Conservation (phyloP, 2,113 vertebrate species). For the Labrus mixtus region DNA sequence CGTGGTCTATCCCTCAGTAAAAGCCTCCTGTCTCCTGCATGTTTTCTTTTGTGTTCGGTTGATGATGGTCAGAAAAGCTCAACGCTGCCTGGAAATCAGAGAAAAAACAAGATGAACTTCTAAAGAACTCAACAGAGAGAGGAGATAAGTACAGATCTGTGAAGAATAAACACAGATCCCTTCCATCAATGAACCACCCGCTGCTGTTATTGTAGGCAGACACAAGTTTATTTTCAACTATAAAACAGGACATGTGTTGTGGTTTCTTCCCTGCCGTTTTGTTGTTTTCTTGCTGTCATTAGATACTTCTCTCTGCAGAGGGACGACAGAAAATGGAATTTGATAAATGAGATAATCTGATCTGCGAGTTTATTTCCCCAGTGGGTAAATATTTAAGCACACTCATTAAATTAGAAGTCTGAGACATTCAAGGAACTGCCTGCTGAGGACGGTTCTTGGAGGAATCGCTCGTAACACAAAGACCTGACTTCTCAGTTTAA, state of each 20-base stretch:
- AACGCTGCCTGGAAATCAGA: not conserved
- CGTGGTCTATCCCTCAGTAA: not conserved
- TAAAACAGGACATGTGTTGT: not conserved
- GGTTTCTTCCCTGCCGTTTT: not conserved
- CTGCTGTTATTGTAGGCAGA: not conserved
- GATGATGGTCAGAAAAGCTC: not conserved
- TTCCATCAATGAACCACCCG: not conserved
- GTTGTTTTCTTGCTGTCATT: not conserved
- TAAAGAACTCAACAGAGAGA: not conserved
- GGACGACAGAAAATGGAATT: not conserved
- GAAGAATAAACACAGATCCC: not conserved
- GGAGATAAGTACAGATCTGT: not conserved
- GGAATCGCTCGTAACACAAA: too few species aligned
- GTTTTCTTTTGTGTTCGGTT: not conserved
- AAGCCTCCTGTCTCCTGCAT: not conserved
- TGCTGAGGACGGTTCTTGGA: too few species aligned
- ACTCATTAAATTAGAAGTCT: not conserved
- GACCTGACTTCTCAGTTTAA: too few species aligned
- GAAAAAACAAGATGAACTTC: not conserved
- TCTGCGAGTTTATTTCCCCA: not conserved
- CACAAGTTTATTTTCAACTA: not conserved
- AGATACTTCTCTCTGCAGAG: not conserved
- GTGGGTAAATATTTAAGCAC: not conserved
- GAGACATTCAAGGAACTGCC: not conserved
- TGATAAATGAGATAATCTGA: not conserved